Evolutionary conservation across 2,888 invertebrate species (phyloP).

Genomic region (Horisme vitalbata): DNA sequence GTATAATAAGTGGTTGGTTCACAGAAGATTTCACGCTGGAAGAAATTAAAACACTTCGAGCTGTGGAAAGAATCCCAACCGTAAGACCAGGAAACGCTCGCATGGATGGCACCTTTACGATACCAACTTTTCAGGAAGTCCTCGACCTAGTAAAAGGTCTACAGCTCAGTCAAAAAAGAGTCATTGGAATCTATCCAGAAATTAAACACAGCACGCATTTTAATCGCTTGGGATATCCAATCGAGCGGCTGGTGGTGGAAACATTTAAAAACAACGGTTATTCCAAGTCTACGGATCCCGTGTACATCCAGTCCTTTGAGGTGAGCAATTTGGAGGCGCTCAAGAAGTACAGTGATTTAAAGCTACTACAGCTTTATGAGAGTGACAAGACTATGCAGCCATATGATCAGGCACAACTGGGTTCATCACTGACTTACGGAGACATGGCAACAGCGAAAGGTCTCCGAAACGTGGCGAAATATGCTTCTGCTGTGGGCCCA

Average conservation of each 20-base stretch:
- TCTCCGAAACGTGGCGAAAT: slow-evolving; percentile 60
- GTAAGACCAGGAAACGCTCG: slow-evolving; percentile 64
- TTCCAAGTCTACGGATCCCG: slow-evolving; percentile 48
- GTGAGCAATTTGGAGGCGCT: slow-evolving; percentile 63
- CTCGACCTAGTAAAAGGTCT: slow-evolving; percentile 64
- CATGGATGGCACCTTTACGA: slow-evolving; percentile 56
- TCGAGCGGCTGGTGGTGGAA: slow-evolving; percentile 61
- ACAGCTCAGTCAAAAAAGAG: slow-evolving; percentile 56
- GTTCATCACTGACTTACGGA: slow-evolving; percentile 56
- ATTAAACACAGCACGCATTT: slow-evolving; percentile 68
- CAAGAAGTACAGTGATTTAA: slow-evolving; percentile 55
- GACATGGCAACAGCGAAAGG: slow-evolving; percentile 65
- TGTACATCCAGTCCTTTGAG: slow-evolving; percentile 74
- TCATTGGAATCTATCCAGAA: slow-evolving; percentile 72
- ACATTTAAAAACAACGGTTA: slow-evolving; percentile 63
- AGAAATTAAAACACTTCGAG: slow-evolving; percentile 64
- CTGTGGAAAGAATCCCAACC: slow-evolving; percentile 58
- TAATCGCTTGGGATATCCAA: slow-evolving; percentile 51
- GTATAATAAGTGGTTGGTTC: slow-evolving; percentile 59
- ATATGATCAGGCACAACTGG: slow-evolving; percentile 51
- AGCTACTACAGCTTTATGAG: slow-evolving; percentile 60
- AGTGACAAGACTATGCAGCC: slow-evolving; percentile 45
- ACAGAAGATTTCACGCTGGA: slow-evolving; percentile 69
- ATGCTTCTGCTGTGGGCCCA: slow-evolving; percentile 68
- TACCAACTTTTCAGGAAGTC: slow-evolving; percentile 69